These are phyloP conservation scores for Cebus imitator DNA, from an alignment of 2,113 vertebrate genomes.

Conservation along the genomic window DNA sequence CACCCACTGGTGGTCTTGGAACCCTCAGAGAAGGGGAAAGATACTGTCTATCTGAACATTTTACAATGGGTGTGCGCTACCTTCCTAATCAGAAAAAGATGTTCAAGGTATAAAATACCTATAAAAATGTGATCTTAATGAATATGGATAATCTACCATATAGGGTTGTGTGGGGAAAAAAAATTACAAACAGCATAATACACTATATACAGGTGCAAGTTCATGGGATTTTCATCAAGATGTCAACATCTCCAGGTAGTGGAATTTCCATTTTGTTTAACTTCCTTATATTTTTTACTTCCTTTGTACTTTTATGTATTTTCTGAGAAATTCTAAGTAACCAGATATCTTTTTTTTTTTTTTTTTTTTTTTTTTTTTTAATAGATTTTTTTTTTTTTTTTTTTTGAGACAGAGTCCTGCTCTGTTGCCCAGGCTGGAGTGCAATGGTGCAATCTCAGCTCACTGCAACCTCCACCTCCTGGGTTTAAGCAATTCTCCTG, in stretches of 20 bases:
- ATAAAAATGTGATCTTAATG: not conserved
- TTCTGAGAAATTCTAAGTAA: not conserved
- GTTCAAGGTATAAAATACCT: not conserved
- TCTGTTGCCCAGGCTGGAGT: too few species aligned
- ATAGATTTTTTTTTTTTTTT: too few species aligned
- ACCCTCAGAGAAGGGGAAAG: not conserved
- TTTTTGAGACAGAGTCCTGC: too few species aligned
- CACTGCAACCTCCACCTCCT: too few species aligned
- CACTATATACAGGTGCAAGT: too few species aligned
- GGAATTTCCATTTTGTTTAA: not conserved
- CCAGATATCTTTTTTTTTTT: not conserved
- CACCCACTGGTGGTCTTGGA: not conserved
- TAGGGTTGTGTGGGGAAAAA: not conserved
- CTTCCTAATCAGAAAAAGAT: not conserved
- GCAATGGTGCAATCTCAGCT: too few species aligned
- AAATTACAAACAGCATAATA: not conserved
- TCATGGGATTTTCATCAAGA: not conserved
- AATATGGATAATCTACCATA: not conserved
- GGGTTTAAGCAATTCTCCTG: too few species aligned
- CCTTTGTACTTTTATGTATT: not conserved
- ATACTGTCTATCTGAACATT: not conserved
- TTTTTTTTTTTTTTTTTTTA: too few species aligned
- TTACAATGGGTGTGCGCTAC: too few species aligned
- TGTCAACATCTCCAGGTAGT: not conserved
- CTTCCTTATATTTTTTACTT: not conserved